Conservation (phyloP, 2,888 invertebrate genomes). For the Archips xylosteana region DNA sequence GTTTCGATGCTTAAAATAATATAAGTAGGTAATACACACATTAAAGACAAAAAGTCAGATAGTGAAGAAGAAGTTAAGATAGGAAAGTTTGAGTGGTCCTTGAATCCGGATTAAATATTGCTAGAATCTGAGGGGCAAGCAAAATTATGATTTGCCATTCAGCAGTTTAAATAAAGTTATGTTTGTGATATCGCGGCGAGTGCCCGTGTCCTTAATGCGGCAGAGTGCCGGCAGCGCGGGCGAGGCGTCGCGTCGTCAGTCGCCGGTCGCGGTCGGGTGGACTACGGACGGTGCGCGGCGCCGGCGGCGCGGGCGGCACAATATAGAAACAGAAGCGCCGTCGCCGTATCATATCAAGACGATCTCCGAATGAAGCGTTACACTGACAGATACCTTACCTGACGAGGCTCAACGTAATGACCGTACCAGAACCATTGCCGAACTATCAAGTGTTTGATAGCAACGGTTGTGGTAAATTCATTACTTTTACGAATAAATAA, state of each 20-base stretch:
- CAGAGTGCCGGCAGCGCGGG: neutral
- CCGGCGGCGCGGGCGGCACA: constrained; percentile 13
- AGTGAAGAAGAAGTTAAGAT: constrained; percentile 67
- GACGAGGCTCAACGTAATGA: constrained; percentile 57
- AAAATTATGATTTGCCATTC: constrained; percentile 40
- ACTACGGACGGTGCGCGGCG: neutral
- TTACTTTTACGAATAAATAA: constrained; percentile 68
- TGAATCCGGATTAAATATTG: constrained; percentile 81
- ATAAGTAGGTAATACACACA: constrained; percentile 43
- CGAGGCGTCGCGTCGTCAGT: constrained; percentile 20
- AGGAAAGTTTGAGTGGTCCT: constrained; percentile 93
- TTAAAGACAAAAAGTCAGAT: constrained; percentile 48
- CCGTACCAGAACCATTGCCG: constrained; percentile 44
- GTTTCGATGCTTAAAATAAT: constrained; percentile 46
- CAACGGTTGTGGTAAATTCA: constrained; percentile 70
- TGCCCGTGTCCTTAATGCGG: constrained; percentile 1
- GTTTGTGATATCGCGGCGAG: constrained; percentile 26
- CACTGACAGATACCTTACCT: constrained; percentile 80
- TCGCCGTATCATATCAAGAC: constrained; percentile 51
- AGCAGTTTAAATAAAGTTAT: constrained; percentile 24
- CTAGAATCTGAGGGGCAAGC: constrained; percentile 41
- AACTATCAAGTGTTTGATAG: constrained; percentile 15
- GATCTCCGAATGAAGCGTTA: constrained; percentile 73
- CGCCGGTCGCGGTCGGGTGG: neutral
- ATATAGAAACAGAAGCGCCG: constrained; percentile 29